Evolutionary conservation across 2,888 invertebrate species (phyloP), one percentile per base, ranked within the genome.

Genomic region (Allophyes oxyacanthae): DNA sequence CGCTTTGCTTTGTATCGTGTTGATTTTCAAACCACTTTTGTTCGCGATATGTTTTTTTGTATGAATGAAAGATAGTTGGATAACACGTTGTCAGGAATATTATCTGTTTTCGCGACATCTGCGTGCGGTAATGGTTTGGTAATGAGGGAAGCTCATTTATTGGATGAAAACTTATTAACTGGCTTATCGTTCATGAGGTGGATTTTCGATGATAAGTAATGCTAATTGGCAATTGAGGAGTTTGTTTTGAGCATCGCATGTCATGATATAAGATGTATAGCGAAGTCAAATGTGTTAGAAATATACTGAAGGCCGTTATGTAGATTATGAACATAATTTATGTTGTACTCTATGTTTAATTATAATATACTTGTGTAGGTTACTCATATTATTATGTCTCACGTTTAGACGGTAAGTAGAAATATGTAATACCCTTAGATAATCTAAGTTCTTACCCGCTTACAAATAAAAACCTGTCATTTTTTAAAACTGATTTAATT

Each of bases 11-110:
- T 85, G 83, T 87, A 87, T 85, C 85, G 84, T 85, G 90, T 88
- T 88, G 89, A 89, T 89, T 89, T 86, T 89, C 86, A 85, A 90
- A 88, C 87, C 88, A 88, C 86, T 90, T 89, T 90, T 83, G 86
- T 84, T 82, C 73, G 77, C 78, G 82, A 83, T 88, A 84, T 83
- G 82, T 85, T 89, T 89, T 88, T 87, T n/a, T n/a, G n/a, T n/a
- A n/a, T 83, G 77, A 80, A 64, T 62, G 72, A 75, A 60, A 67
- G 72, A 75, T 71, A 74, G 77, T 73, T 81, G 76, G 77, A 75
- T 75, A 75, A 72, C 64, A 63, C 57, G 73, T 62, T 72, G 72
- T 66, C 50, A 54, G 67, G 69, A 65, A 71, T 71, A 73, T 69
- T 73, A 72, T 69, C 65, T 64, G 55, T 63, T 69, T 62, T 53